Conservation (phyloP, 2,888 invertebrate species). For the Troides helena region DNA sequence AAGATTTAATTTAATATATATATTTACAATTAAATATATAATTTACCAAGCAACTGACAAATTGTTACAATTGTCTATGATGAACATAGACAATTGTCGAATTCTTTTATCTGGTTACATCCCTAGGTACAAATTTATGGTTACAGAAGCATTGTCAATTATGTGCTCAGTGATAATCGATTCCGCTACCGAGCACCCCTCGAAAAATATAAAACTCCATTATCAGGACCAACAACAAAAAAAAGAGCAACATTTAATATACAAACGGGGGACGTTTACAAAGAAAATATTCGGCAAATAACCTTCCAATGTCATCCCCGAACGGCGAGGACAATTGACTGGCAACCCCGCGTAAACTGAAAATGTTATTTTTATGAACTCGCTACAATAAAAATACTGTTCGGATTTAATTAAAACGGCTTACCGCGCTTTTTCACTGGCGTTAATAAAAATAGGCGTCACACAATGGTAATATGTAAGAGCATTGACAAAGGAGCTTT, state of each 20-base stretch:
- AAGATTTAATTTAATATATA: too few relatives aligned
- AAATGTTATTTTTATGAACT: slow-evolving; percentile 76
- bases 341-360: slow-evolving; percentile 48
- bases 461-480: slow-evolving; percentile 50
- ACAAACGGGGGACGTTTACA: slow-evolving; percentile 41
- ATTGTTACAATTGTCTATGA: too few relatives aligned
- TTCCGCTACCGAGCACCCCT: slow-evolving; percentile 35
- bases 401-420: slow-evolving; percentile 73
- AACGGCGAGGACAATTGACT: slow-evolving; percentile 49
- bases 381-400: slow-evolving; percentile 46
- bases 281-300: slow-evolving; percentile 62
- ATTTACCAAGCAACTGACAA: too few relatives aligned
- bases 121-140: not conserved
- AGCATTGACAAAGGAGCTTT: slow-evolving; percentile 67
- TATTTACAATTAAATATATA: too few relatives aligned
- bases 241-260: slow-evolving; percentile 41
- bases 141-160: slow-evolving; percentile 3
- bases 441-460: slow-evolving; percentile 37
- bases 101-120: not conserved
- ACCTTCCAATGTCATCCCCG: slow-evolving; percentile 38
- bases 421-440: slow-evolving; percentile 50
- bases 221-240: slow-evolving; percentile 67
- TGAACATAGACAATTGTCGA: too few relatives aligned
- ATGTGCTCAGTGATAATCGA: slow-evolving; percentile 19
- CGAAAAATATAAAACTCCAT: slow-evolving; percentile 51